phyloP scores from a whole-genome alignment of 2,113 vertebrate species.

The Hystrix brachyura region DNA sequence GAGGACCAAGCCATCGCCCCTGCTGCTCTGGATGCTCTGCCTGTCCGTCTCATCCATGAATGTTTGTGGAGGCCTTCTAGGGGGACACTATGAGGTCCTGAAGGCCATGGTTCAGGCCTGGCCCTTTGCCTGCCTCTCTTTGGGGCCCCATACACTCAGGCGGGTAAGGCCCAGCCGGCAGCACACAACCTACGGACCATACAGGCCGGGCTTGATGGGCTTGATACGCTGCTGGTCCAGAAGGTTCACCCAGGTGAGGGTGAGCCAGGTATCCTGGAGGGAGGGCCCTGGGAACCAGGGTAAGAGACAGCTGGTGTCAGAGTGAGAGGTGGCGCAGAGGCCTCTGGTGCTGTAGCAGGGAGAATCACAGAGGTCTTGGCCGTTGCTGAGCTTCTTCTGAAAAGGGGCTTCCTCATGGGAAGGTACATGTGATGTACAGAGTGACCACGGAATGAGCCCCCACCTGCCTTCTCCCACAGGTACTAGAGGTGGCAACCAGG shows the following conservation, averaged over 20 bases:
- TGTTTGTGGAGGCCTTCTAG: background rate
- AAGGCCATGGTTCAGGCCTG: background rate
- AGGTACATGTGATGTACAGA: background rate
- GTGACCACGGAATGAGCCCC: too few relatives aligned
- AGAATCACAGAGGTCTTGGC: background rate
- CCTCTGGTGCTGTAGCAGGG: background rate
- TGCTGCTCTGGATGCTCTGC: background rate
- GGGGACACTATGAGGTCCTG: background rate
- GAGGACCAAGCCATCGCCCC: background rate
- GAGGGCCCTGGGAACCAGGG: too few relatives aligned
- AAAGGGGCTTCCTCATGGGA: background rate
- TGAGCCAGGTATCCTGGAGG: too few relatives aligned
- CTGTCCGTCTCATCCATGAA: background rate
- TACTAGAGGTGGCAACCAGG: background rate
- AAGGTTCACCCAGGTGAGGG: conserved; percentile 30
- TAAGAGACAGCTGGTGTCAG: background rate
- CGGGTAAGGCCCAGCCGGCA: background rate
- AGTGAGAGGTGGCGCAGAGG: background rate
- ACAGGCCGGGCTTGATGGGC: background rate
- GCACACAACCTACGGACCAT: background rate
- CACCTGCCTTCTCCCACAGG: background rate
- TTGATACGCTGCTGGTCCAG: background rate
- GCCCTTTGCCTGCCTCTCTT: background rate
- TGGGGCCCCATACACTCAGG: background rate
- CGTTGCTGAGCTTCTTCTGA: background rate